phyloP scores from a whole-genome alignment of 2,888 invertebrate genomes.

The Luperina testacea region DNA sequence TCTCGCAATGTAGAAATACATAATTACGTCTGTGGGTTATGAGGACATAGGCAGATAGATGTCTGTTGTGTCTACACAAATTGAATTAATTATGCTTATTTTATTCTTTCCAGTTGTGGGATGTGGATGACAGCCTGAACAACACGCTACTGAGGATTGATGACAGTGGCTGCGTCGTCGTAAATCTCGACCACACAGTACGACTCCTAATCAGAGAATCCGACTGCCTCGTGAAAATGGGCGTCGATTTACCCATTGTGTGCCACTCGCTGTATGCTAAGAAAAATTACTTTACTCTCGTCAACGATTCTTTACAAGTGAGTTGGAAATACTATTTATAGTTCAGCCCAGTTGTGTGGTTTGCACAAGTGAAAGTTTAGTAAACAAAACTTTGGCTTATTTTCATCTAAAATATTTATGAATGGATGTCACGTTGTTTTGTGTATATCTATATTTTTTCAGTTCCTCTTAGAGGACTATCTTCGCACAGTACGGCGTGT shows the following conservation, averaged over 20 bases:
- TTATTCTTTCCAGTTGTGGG: slow-evolving; percentile 88
- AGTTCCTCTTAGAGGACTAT: slow-evolving; percentile 95
- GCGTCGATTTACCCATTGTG: slow-evolving; percentile 94
- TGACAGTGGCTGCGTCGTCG: slow-evolving; percentile 92
- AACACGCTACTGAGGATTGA: slow-evolving; percentile 91
- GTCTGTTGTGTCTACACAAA: not conserved
- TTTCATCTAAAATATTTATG: not conserved
- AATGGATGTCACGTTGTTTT: slow-evolving; percentile 8
- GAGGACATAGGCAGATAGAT: not conserved
- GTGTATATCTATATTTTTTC: slow-evolving; percentile 44
- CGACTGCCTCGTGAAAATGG: slow-evolving; percentile 95
- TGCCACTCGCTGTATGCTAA: slow-evolving; percentile 94
- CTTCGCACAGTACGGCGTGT: slow-evolving; percentile 93
- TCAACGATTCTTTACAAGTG: slow-evolving; percentile 94
- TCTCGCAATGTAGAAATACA: not conserved
- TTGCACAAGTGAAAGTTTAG: not conserved
- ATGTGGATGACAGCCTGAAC: slow-evolving; percentile 91
- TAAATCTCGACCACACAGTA: slow-evolving; percentile 94
- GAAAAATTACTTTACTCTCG: slow-evolving; percentile 93
- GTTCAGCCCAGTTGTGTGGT: not conserved
- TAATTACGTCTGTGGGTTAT: not conserved
- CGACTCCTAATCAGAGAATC: slow-evolving; percentile 95
- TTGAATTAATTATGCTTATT: not conserved
- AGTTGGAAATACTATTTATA: slow-evolving; percentile 36
- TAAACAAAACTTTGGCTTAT: not conserved